Evolutionary conservation across 2,888 invertebrate species (phyloP), one percentile per base, ranked within the genome.

Genomic region (Pristionchus entomophagus): DNA sequence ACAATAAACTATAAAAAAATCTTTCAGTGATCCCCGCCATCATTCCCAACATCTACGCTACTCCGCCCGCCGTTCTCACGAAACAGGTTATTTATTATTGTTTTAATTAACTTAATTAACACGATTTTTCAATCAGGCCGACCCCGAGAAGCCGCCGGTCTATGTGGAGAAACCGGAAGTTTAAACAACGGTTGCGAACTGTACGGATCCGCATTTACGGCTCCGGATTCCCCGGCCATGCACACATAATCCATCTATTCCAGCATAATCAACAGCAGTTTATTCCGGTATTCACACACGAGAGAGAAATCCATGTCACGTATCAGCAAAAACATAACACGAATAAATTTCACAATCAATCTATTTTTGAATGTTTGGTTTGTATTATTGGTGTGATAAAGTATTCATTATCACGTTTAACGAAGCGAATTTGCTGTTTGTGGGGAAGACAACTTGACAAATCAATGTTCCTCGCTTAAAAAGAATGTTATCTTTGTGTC

Each of bases 131-230:
- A 62, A 62, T 62, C 3, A 32, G n/a, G n/a, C 32, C 62, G 62
- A 62, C 29, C n/a, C 69, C 35, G 69, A 69, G 69, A 69, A 69
- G n/a, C 69, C 69, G 69, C 69, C 69, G 4, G 69, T 69, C n/a
- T 69, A 69, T n/a, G 69, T 69, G 41, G 69, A 69, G 38, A 69
- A 69, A 38, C 69, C 69, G 69, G 38, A 35, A 35, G 38, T 22
- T 22, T 32, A 69, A 69, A 22, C 38, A 8, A 14, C 32, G 5
- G 69, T 69, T 38, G 22, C n/a, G 22, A 69, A 8, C 38, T n/a
- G n/a, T n/a, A 29, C 38, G 69, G 69, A 10, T 69, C 69, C 41
- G 19, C 29, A 14, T 62, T 62, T 62, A n/a, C 62, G 62, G 62
- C n/a, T 62, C 69, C 6, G n/a, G 38, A 65, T 65, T 69, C 38